These are phyloP conservation scores for Cataglyphis livida DNA, from an alignment of 2,888 invertebrate species.

Conservation along the genomic window DNA sequence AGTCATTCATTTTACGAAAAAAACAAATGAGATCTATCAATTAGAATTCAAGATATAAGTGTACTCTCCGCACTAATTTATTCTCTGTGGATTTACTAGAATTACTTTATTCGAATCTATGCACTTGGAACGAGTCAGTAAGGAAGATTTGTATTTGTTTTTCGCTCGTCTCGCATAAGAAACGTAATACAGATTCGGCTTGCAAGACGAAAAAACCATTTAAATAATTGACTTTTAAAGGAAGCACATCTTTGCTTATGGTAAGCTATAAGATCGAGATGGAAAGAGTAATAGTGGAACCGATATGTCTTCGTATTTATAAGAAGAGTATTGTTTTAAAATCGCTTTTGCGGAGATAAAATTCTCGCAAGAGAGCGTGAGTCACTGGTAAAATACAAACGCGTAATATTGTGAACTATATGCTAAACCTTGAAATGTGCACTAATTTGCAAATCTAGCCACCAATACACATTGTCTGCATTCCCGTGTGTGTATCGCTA, in stretches of 20 bases:
- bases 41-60: slow-evolving; percentile 58
- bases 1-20: slow-evolving; percentile 68
- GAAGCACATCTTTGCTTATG: slow-evolving; percentile 72
- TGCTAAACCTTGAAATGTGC: slow-evolving; percentile 75
- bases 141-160: slow-evolving; percentile 63
- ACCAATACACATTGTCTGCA: slow-evolving; percentile 90
- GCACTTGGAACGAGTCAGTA: slow-evolving; percentile 50
- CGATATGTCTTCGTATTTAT: slow-evolving; percentile 43
- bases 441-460: slow-evolving; percentile 85
- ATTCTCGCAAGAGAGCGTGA: slow-evolving; percentile 60
- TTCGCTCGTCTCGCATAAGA: slow-evolving; percentile 51
- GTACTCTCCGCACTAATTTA: slow-evolving; percentile 62
- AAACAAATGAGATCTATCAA: slow-evolving; percentile 66
- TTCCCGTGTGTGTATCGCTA: slow-evolving; percentile 78
- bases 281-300: slow-evolving; percentile 64
- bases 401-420: slow-evolving; percentile 66
- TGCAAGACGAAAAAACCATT: slow-evolving; percentile 56
- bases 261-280: slow-evolving; percentile 57
- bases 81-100: slow-evolving; percentile 39
- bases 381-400: slow-evolving; percentile 58
- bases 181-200: slow-evolving; percentile 49
- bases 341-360: slow-evolving; percentile 62
- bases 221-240: slow-evolving; percentile 72
- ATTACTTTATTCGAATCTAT: slow-evolving; percentile 57
- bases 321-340: slow-evolving; percentile 56